Percentiles rank a stretch among this genome's conserved stretches.
phyloP scores from a whole-genome alignment of 2,888 invertebrate species.

The Punctoribates punctum region DNA sequence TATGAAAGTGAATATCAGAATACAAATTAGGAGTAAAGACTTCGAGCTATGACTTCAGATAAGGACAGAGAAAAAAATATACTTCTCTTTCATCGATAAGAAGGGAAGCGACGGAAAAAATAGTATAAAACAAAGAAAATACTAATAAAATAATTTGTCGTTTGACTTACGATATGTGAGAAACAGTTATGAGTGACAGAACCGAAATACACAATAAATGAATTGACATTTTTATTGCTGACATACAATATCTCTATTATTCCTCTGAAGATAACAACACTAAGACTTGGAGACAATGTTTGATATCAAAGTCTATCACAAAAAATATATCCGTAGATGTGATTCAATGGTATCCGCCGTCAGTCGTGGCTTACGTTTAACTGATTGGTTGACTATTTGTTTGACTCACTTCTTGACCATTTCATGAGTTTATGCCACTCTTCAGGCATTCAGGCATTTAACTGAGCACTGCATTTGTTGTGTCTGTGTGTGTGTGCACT shows the following conservation, averaged over 20 bases:
- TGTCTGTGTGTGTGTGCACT: not conserved
- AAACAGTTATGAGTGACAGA: not conserved
- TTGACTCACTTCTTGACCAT: slow-evolving; percentile 13
- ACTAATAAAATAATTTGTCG: not conserved
- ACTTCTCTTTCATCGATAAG: not conserved
- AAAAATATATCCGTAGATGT: not conserved
- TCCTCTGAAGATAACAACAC: not conserved
- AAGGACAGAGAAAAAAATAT: not conserved
- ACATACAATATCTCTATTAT: not conserved
- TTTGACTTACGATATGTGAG: slow-evolving; percentile 12
- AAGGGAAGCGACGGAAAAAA: not conserved
- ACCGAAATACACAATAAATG: not conserved
- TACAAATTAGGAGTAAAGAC: not conserved
- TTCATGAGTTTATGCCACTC: not conserved
- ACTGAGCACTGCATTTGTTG: not conserved
- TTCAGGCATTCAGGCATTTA: not conserved
- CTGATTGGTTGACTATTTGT: not conserved
- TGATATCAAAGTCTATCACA: not conserved
- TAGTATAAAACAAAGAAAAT: not conserved
- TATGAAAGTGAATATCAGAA: not conserved
- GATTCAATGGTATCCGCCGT: not conserved
- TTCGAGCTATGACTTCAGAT: not conserved
- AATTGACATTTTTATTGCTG: slow-evolving; percentile 1
- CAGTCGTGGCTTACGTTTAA: not conserved
- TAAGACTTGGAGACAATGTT: not conserved